These are phyloP conservation scores for Lithophane leautieri DNA, from an alignment of 2,888 invertebrate genomes.

Conservation along the genomic window DNA sequence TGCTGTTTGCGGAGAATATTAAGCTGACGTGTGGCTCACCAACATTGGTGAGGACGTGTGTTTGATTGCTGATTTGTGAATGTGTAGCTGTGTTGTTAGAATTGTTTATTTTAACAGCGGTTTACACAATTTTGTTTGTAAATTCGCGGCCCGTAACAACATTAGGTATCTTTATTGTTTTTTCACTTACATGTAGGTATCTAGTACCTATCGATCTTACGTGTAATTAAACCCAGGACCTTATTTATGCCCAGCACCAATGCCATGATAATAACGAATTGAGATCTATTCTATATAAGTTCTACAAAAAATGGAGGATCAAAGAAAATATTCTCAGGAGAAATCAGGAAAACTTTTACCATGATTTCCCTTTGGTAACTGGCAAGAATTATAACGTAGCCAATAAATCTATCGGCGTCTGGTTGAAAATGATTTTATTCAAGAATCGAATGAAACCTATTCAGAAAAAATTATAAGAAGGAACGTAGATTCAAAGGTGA, in stretches of 20 bases:
- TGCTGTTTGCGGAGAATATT: slow-evolving; percentile 9
- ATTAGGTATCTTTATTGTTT: no score
- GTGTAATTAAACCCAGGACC: no score
- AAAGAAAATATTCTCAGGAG: slow-evolving; percentile 42
- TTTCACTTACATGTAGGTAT: no score
- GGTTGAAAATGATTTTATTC: slow-evolving; percentile 11
- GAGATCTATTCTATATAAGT: background rate
- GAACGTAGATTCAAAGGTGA: slow-evolving; percentile 12
- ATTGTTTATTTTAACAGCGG: background rate
- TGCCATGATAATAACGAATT: background rate
- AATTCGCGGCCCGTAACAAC: background rate
- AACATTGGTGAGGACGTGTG: slow-evolving; percentile 25
- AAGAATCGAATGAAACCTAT: slow-evolving; percentile 15
- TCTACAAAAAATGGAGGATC: background rate
- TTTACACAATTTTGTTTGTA: background rate
- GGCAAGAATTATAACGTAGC: slow-evolving; percentile 45
- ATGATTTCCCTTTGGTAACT: slow-evolving; percentile 60
- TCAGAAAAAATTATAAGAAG: background rate
- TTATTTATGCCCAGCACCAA: background rate
- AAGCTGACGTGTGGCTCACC: slow-evolving; percentile 1
- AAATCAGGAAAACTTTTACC: slow-evolving; percentile 51
- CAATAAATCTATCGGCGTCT: slow-evolving; percentile 44
- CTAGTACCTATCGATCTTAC: no score
- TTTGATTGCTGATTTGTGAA: slow-evolving; percentile 31
- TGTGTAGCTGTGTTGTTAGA: background rate